Base-by-base conservation (phyloP, 2,113 vertebrate species). In the Daboia siamensis region DNA sequence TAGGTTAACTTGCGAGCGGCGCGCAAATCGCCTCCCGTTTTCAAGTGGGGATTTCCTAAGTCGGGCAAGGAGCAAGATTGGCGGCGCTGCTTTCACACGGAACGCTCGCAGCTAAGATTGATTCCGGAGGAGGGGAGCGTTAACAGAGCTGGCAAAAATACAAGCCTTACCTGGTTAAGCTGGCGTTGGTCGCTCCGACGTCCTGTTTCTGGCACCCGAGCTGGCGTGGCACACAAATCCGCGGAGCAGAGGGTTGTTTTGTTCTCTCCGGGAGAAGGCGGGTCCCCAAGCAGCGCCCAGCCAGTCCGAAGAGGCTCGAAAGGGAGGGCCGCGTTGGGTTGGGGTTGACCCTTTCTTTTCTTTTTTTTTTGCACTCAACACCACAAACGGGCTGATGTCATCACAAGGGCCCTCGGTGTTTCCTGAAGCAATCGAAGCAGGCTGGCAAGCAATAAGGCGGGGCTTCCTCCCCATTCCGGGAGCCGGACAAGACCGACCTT, bases 211-310 rank as follows among this genome's bases (percentile, higher is more conserved):
- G 10, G 44, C n/a, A 54, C 91, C 46, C 59, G 46, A 24, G 5
- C 39, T 86, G 55, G 24, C 90, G 39, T 33, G 55, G 85, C 91
- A 5, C 13, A 46, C 7, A 21, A 74, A 44, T 3, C 33, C 87
- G 80, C 69, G 12, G 4, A n/a, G 24, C 39, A 23, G 91, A 26
- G 54, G 39, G 2, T 24, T 86, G 80, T 93, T 90, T 90, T 90
- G 88, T 90, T 90, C 92, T 86, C 80, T 33, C 52, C 13, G 46
- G 88, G 21, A 29, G 23, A 92, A 86, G 92, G 92, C 92, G 92
- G 84, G 92, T 86, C 88, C 39, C 92, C 4, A 4, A 74, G 59
- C 74, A 44, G 3, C 86, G 48, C 46, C 85, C 91, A 12, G 24
- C 64, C 87, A 10, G 91, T 69, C 87, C 87, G 8, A 59, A 59